Percentiles rank a stretch among this genome's conserved stretches.
phyloP scores from a whole-genome alignment of 2,113 vertebrate genomes.

The Phodopus roborovskii region DNA sequence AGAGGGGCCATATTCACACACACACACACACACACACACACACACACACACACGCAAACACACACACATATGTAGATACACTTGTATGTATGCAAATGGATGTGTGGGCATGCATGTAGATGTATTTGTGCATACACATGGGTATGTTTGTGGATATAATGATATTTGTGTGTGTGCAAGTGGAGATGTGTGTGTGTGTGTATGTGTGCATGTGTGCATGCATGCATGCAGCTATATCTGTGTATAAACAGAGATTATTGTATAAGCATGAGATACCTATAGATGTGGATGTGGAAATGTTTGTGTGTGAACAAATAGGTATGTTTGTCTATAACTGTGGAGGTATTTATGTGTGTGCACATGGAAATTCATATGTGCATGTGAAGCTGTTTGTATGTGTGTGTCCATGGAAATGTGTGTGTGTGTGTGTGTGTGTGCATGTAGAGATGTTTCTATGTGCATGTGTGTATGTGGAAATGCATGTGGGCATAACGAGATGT shows the following conservation, averaged over 20 bases:
- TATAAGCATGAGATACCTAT: no score
- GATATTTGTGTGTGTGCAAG: background rate
- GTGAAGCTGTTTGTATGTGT: background rate
- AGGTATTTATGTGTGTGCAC: no score
- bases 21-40: no score
- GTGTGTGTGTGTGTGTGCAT: no score
- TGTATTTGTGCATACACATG: background rate
- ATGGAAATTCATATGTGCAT: no score
- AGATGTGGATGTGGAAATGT: no score
- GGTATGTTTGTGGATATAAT: background rate
- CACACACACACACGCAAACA: no score
- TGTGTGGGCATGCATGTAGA: background rate
- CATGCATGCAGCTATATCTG: background rate
- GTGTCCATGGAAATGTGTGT: no score
- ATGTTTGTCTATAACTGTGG: no score
- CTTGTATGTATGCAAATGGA: background rate
- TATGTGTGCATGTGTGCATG: background rate
- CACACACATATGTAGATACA: no score
- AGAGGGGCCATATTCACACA: background rate
- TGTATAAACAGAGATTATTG: no score
- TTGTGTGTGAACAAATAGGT: no score
- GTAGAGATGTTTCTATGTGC: background rate
- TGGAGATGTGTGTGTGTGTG: background rate
- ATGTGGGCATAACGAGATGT: background rate
- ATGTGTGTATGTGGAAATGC: background rate